Evolutionary conservation across 2,888 invertebrate genomes (phyloP).

Genomic region (Podabrus alpinus): DNA sequence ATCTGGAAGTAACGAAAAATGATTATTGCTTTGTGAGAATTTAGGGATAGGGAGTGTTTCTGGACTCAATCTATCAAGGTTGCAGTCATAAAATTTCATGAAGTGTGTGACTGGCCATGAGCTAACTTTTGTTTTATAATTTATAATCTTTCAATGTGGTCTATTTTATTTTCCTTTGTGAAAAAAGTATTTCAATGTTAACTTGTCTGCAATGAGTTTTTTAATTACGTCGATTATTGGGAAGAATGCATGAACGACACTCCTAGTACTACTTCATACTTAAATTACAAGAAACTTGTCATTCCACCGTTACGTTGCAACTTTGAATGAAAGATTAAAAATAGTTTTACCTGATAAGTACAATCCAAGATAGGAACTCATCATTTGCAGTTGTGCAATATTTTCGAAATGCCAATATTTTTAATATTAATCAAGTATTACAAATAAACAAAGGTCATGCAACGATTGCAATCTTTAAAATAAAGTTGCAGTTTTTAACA

Average conservation of each 20-base stretch:
- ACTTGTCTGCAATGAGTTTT: conserved; percentile 9
- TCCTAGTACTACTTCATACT: background rate
- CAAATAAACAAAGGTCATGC: background rate
- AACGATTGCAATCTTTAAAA: background rate
- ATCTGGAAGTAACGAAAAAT: conserved; percentile 40
- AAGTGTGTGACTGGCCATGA: background rate
- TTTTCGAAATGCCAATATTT: background rate
- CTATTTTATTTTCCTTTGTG: conserved; percentile 15
- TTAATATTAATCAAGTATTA: background rate
- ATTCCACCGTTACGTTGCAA: background rate
- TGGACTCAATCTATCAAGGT: background rate
- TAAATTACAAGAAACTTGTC: background rate
- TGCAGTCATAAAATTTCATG: background rate
- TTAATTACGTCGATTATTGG: background rate
- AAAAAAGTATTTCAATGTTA: conserved; percentile 26
- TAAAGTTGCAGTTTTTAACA: background rate
- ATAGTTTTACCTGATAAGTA: background rate
- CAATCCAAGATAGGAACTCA: background rate
- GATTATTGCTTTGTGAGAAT: background rate
- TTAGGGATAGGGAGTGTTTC: no score
- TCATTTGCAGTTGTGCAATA: background rate
- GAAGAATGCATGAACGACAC: background rate
- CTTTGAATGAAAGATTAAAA: background rate
- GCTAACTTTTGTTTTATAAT: background rate
- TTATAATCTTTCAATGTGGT: background rate